Evolutionary conservation across 2,888 invertebrate species (phyloP).

Genomic region (Callosobruchus maculatus): DNA sequence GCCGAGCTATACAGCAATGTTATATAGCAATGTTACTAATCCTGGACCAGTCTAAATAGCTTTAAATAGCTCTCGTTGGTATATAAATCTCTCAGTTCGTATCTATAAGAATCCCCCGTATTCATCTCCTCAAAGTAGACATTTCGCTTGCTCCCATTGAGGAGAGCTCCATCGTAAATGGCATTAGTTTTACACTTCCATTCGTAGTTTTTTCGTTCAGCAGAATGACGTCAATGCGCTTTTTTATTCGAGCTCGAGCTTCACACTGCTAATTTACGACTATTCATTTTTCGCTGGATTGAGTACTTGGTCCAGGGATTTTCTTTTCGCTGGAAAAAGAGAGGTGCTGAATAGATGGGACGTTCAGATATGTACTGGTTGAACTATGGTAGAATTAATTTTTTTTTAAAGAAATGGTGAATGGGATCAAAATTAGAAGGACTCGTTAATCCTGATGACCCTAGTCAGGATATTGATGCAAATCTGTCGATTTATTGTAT

Average conservation of each 20-base stretch:
- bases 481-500: too few relatives aligned
- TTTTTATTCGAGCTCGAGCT: background rate
- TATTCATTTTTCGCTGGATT: background rate
- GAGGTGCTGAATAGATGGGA: background rate
- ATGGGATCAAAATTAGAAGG: too few relatives aligned
- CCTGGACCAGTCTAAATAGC: too few relatives aligned
- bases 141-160: background rate
- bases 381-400: too few relatives aligned
- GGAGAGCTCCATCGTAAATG: background rate
- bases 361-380: background rate
- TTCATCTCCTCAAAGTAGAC: background rate
- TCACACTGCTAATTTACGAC: background rate
- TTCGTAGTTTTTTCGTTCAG: background rate
- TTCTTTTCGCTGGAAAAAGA: background rate
- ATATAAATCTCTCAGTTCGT: background rate
- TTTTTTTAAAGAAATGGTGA: too few relatives aligned
- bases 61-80: background rate
- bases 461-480: too few relatives aligned
- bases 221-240: background rate
- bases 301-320: background rate
- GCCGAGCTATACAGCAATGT: too few relatives aligned
- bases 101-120: background rate
- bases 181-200: background rate
- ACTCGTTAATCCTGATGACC: too few relatives aligned
- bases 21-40: too few relatives aligned